Percentiles rank a stretch among this genome's conserved stretches.
Conservation (phyloP, 2,888 invertebrate species). For the Drosophila yooni region DNA sequence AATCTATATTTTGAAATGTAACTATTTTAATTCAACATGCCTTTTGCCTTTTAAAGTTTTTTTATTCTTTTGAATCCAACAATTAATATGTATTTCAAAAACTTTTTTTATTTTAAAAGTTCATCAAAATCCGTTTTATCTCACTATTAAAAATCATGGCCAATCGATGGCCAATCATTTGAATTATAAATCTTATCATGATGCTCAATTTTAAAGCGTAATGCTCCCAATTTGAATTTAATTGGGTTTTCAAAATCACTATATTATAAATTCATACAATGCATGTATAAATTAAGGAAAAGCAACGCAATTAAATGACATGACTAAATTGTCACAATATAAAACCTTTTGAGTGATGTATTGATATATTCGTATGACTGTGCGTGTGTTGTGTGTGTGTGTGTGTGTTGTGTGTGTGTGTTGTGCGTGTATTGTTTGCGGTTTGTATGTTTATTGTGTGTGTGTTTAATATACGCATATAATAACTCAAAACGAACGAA, state of each 20-base stretch:
- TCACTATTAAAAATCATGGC: neutral
- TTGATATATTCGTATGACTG: conserved; percentile 46
- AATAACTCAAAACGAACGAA: conserved; percentile 25
- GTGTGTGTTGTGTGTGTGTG: conserved; percentile 1
- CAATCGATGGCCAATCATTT: conserved; percentile 1
- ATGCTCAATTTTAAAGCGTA: neutral
- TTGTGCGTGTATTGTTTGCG: neutral
- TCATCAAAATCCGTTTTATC: neutral
- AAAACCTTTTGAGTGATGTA: conserved; percentile 64
- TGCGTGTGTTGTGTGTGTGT: conserved; percentile 4
- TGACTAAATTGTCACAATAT: conserved; percentile 59
- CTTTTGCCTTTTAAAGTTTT: neutral
- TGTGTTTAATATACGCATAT: conserved; percentile 19
- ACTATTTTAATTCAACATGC: neutral
- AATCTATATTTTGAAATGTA: neutral
- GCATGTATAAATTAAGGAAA: conserved; percentile 1
- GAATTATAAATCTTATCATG: neutral
- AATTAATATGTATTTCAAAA: neutral
- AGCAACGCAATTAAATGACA: conserved; percentile 48
- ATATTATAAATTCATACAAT: neutral
- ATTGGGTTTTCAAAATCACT: conserved; percentile 8
- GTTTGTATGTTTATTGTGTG: neutral
- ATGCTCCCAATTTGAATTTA: conserved; percentile 8
- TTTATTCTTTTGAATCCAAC: neutral
- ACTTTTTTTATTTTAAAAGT: neutral